Base-by-base conservation (phyloP, 1,140 invertebrate genomes). In the Hormaphis cornu region DNA sequence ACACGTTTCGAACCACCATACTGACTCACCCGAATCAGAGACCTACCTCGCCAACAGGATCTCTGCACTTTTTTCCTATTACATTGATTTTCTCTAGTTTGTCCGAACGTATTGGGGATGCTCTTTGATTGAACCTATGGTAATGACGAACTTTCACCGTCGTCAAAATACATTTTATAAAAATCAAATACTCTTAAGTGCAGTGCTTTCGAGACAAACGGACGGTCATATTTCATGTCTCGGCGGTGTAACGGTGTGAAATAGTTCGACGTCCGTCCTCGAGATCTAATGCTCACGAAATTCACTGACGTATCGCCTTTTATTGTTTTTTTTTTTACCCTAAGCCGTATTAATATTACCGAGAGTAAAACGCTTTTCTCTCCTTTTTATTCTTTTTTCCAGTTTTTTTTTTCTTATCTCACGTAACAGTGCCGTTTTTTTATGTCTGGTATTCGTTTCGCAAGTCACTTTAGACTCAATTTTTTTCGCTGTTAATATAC, bases 161-260 rank as follows among this genome's bases (percentile, higher is more conserved):
- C 53, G 35, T 20, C 22, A 37, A 56, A 56, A 56, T 56, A n/a
- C 37, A 37, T 56, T 35, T 37, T 22, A 37, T 22, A 37, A 56
- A 35, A 56, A 56, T 22, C 18, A 37, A 56, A 56, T 37, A 56
- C 35, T 37, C 33, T 14, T 56, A 56, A 56, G 53, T 56, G 53
- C 18, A 18, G 35, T 56, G 37, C 53, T 37, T 37, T 22, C 18
- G 16, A 56, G 26, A 37, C 18, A 37, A 56, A 56, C 30, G 12
- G 53, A 20, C 14, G 18, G 30, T 16, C 22, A 37, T 56, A 56
- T 56, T 37, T 56, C 53, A 56, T 35, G 30, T 53, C 52, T 30
- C 12, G 14, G 16, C 52, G 8, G 24, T 3, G 30, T 56, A 37
- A 56, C 30, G 28, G 20, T 37, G 20, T 56, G 12, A 56, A 35